Conservation (phyloP, 1,140 invertebrate species). For the Diuraphis noxia region DNA sequence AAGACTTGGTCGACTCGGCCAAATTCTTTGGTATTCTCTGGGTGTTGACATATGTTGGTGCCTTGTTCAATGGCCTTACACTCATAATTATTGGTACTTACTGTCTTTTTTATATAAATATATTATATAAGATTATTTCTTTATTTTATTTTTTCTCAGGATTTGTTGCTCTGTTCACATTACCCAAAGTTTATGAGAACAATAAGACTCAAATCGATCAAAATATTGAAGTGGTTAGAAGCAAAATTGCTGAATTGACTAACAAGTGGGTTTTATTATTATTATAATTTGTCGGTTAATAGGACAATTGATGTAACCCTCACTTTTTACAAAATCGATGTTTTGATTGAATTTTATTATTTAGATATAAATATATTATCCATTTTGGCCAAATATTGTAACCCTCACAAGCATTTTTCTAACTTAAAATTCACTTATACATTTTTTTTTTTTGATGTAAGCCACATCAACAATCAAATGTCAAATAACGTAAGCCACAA, state of each 20-base stretch:
- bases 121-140: no score
- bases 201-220: slow-evolving; percentile 96
- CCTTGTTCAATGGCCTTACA: slow-evolving; percentile 98
- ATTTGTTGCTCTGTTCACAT: slow-evolving; percentile 88
- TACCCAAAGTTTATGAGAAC: slow-evolving; percentile 97
- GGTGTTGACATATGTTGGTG: slow-evolving; percentile 93
- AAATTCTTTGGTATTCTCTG: slow-evolving; percentile 92
- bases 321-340: no score
- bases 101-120: not conserved
- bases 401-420: no score
- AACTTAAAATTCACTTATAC: no score
- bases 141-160: slow-evolving; percentile 66
- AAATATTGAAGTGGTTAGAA: slow-evolving; percentile 83
- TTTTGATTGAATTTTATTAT: no score
- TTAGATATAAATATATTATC: no score
- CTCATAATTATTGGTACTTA: slow-evolving; percentile 86
- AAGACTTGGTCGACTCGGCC: slow-evolving; percentile 93
- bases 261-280: slow-evolving; percentile 73
- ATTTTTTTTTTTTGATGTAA: no score
- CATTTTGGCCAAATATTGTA: no score
- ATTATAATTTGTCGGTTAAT: not conserved
- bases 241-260: slow-evolving; percentile 86
- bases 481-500: no score
- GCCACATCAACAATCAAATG: no score
- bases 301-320: no score